Evolutionary conservation across 2,113 vertebrate genomes (phyloP).

Genomic region (Phalacrocorax brasilianus): DNA sequence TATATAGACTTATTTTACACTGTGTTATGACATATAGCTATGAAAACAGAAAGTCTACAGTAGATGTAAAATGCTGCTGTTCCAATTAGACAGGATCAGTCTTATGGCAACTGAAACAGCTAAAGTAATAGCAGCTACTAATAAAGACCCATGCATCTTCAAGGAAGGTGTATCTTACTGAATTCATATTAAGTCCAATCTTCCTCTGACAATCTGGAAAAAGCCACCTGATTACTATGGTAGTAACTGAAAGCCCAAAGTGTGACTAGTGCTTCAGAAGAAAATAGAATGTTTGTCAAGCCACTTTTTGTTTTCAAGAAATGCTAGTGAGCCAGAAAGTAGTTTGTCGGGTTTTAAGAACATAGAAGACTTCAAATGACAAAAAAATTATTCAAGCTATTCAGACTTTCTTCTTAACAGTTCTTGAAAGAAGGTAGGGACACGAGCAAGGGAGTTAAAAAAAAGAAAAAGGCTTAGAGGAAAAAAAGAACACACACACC

Average conservation of each 20-base stretch:
- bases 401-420: neutral
- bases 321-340: neutral
- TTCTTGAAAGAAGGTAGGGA: neutral
- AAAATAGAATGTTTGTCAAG: neutral
- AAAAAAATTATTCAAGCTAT: neutral
- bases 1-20: neutral
- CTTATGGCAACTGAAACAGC: neutral
- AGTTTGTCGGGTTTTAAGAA: neutral
- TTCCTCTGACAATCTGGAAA: neutral
- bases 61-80: neutral
- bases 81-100: neutral
- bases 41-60: neutral
- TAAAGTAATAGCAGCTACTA: neutral
- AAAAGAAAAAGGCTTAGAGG: neutral
- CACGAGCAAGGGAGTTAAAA: neutral
- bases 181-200: neutral
- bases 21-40: neutral
- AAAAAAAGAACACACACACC: neutral
- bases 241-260: neutral
- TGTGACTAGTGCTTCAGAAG: neutral
- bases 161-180: neutral
- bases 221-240: neutral
- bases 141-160: neutral
- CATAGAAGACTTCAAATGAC: neutral
- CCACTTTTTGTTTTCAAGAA: neutral